These are phyloP conservation scores for Ruditapes philippinarum DNA, from an alignment of 1,140 invertebrate genomes.

Conservation along the genomic window DNA sequence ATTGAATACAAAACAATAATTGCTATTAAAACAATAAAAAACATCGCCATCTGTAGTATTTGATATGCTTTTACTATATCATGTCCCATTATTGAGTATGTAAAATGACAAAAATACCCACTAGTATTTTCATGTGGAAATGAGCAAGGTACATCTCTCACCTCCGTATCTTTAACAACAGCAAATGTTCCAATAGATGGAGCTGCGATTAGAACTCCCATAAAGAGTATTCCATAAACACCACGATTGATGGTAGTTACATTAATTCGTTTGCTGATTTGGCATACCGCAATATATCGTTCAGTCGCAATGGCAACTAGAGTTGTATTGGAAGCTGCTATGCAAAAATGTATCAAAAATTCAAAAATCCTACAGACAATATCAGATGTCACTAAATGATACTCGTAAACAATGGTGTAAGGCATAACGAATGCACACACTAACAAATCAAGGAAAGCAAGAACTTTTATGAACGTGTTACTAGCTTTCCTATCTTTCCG, in stretches of 20 bases:
- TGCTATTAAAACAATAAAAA: slow-evolving; percentile 69
- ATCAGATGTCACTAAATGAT: slow-evolving; percentile 75
- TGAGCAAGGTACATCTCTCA: slow-evolving; percentile 70
- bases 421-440: slow-evolving; percentile 79
- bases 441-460: slow-evolving; percentile 77
- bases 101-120: slow-evolving; percentile 77
- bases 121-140: slow-evolving; percentile 61
- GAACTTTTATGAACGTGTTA: slow-evolving; percentile 78
- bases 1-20: slow-evolving; percentile 78
- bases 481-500: slow-evolving; percentile 72
- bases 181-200: slow-evolving; percentile 79
- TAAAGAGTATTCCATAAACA: slow-evolving; percentile 69
- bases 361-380: slow-evolving; percentile 75
- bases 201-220: slow-evolving; percentile 70
- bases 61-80: slow-evolving; percentile 70
- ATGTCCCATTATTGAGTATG: slow-evolving; percentile 72
- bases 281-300: slow-evolving; percentile 76
- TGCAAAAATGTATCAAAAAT: slow-evolving; percentile 75
- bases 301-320: slow-evolving; percentile 80
- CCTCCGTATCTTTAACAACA: slow-evolving; percentile 67
- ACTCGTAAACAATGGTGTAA: slow-evolving; percentile 78
- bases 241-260: slow-evolving; percentile 74
- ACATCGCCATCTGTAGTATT: slow-evolving; percentile 69
- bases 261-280: slow-evolving; percentile 65
- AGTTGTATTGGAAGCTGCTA: slow-evolving; percentile 75